Conservation (phyloP, 2,113 vertebrate genomes). For the Talpa occidentalis region DNA sequence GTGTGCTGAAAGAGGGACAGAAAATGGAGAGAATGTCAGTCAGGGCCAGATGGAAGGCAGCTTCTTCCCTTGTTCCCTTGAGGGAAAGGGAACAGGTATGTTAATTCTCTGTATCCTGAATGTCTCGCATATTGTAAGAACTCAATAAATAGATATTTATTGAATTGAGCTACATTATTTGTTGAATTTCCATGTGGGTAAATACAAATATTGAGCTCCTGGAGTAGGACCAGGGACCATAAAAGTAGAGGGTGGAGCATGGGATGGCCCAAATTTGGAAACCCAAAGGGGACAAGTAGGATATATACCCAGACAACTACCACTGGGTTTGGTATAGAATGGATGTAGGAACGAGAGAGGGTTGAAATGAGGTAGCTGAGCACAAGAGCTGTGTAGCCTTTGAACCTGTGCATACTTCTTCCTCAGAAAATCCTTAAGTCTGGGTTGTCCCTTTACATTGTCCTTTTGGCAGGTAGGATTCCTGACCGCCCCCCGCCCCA, state of each 20-base stretch:
- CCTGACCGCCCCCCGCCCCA: background rate
- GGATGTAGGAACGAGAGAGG: background rate
- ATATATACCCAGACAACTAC: background rate
- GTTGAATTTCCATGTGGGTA: constrained; percentile 65
- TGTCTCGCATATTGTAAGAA: constrained; percentile 42
- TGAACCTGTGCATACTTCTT: background rate
- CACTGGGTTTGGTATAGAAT: background rate
- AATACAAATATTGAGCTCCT: constrained; percentile 9
- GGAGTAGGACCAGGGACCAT: background rate
- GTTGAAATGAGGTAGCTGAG: background rate
- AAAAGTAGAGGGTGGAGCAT: background rate
- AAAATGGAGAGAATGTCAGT: background rate
- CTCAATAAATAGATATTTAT: constrained; percentile 48
- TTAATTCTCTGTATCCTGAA: background rate
- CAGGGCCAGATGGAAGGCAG: background rate
- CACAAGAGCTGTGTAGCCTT: background rate
- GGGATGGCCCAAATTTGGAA: background rate
- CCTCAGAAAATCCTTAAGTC: constrained; percentile 49
- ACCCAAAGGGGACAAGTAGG: background rate
- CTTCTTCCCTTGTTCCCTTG: background rate
- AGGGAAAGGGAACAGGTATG: background rate
- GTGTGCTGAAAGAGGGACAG: background rate
- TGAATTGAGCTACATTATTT: constrained; percentile 52
- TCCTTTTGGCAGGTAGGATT: background rate
- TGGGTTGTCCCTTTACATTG: background rate